These are phyloP conservation scores for Intellagama lesueurii DNA, from an alignment of 2,797 vertebrate genomes.

Conservation along the genomic window DNA sequence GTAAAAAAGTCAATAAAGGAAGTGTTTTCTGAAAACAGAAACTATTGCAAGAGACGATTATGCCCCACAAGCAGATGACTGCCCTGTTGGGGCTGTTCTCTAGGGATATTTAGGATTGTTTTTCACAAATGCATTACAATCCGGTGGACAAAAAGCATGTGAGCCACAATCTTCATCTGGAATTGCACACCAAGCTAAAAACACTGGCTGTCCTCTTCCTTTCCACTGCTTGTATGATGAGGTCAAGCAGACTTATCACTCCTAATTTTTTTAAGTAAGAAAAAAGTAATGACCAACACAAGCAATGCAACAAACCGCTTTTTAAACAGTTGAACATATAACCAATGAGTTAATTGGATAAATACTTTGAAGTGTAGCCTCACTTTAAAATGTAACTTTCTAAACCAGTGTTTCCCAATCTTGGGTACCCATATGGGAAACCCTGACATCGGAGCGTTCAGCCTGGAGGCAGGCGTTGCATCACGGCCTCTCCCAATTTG, in stretches of 20 bases:
- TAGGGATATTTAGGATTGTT: neutral
- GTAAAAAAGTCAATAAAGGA: neutral
- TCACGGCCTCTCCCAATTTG: too few relatives aligned
- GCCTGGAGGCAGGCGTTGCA: too few relatives aligned
- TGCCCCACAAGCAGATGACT: neutral
- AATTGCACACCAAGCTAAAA: neutral
- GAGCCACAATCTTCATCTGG: neutral
- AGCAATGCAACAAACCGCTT: too few relatives aligned
- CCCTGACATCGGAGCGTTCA: too few relatives aligned
- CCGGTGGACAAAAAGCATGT: neutral
- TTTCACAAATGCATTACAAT: neutral
- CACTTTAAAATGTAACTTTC: too few relatives aligned
- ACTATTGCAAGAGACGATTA: neutral
- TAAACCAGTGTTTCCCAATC: too few relatives aligned
- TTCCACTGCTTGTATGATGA: neutral
- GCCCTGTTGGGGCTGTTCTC: neutral
- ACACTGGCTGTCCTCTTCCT: neutral
- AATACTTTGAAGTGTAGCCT: too few relatives aligned
- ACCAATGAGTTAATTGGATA: too few relatives aligned
- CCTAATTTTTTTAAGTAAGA: neutral
- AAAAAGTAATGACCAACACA: too few relatives aligned
- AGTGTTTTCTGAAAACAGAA: neutral
- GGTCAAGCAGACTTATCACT: neutral
- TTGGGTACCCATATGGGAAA: too few relatives aligned
- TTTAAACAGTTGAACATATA: too few relatives aligned